Evolutionary conservation across 1,140 invertebrate genomes (phyloP).

Genomic region (Pogonus chalceus): DNA sequence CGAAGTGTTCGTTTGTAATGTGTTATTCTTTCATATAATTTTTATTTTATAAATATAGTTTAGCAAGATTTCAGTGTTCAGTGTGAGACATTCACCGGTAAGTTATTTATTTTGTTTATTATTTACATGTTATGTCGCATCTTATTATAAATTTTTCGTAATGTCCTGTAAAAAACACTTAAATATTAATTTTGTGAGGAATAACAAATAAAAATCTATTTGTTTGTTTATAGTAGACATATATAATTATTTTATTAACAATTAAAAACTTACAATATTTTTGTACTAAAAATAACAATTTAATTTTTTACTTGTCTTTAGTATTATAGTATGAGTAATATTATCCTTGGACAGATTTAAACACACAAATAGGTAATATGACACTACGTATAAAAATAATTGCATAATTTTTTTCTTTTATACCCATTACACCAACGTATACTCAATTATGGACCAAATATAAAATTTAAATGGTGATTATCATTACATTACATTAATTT

Average conservation of each 20-base stretch:
- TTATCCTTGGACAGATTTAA: too few relatives aligned
- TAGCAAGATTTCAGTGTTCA: too few relatives aligned
- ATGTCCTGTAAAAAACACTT: neutral
- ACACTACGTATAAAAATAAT: neutral
- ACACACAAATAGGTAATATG: too few relatives aligned
- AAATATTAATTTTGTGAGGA: neutral
- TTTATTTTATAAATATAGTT: too few relatives aligned
- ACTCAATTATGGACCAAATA: too few relatives aligned
- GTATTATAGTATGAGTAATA: too few relatives aligned
- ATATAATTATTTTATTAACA: neutral
- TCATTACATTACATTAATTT: too few relatives aligned
- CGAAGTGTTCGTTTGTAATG: too few relatives aligned
- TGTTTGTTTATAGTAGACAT: neutral
- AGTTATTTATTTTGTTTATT: conserved; percentile 4
- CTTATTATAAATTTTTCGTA: conserved; percentile 8
- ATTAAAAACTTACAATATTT: conserved; percentile 2
- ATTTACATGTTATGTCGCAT: conserved; percentile 10
- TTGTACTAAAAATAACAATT: conserved; percentile 4
- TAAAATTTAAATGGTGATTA: too few relatives aligned
- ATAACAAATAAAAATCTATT: neutral
- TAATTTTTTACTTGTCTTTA: too few relatives aligned
- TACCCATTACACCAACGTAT: neutral
- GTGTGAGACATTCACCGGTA: neutral
- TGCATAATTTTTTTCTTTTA: neutral
- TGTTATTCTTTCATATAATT: too few relatives aligned